Evolutionary conservation across 2,888 invertebrate genomes (phyloP), one percentile per base, ranked within the genome.

Genomic region (Dexiosoma caninum): DNA sequence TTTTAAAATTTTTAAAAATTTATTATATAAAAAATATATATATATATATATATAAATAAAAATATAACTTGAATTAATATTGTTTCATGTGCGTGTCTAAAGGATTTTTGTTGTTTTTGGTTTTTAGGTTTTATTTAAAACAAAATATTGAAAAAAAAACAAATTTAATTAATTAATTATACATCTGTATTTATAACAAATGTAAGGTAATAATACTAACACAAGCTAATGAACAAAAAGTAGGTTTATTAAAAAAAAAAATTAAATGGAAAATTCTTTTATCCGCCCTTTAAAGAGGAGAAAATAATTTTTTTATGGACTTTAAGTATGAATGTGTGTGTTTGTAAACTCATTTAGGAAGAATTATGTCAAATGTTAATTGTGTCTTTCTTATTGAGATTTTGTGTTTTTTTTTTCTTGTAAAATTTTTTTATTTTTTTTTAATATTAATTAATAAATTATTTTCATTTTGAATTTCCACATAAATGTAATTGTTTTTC

Each of bases 291-390:
- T 51, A 32, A 19, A 42, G 42, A 37, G 53, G 10, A 66, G n/a
- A 16, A 32, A 32, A 12, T 16, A 46, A 55, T 14, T n/a, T 14
- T 42, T 44, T 27, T 21, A 49, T 51, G 57, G 53, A 76, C 49
- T 85, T 83, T 83, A 75, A 74, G 85, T 87, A 86, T 87, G 85
- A 85, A 69, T 72, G 72, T 77, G 80, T 76, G 44, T 77, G 49
- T 77, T 51, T 70, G 71, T 81, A 66, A 51, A 9, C 51, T 51
- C 59, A 74, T 49, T 40, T 69, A 51, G n/a, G 14, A 64, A 49
- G 59, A 55, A 46, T 49, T 81, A 85, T 86, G 87, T 88, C 87
- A 85, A 88, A 85, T 88, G 88, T 87, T 84, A 85, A 85, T 27
- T 83, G 14, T 76, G 14, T 83, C 84, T 57, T 53, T 67, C 46